Evolutionary conservation across 2,797 vertebrate species (phyloP).

Genomic region (Gouania willdenowi): DNA sequence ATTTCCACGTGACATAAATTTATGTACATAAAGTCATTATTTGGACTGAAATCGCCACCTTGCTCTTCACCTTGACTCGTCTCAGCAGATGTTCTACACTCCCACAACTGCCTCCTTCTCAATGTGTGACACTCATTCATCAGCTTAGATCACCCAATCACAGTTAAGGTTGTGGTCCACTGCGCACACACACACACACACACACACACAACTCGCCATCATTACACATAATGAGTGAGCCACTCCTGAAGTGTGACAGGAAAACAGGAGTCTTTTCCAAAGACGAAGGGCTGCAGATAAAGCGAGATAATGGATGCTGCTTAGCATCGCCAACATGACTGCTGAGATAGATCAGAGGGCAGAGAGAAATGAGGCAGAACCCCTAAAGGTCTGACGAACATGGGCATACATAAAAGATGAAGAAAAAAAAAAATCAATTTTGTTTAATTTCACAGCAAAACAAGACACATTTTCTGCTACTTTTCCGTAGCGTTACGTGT

Average conservation of each 20-base stretch:
- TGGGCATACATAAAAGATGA: slow-evolving; percentile 19
- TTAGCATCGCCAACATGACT: slow-evolving; percentile 49
- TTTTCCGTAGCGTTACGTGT: too few species aligned
- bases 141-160: slow-evolving; percentile 40
- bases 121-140: slow-evolving; percentile 45
- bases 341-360: slow-evolving; percentile 34
- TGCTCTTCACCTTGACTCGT: slow-evolving; percentile 31
- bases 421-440: slow-evolving; percentile 4
- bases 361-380: slow-evolving; percentile 25
- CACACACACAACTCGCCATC: slow-evolving; percentile 41
- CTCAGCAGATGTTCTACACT: slow-evolving; percentile 10
- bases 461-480: neutral
- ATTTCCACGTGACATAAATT: too few species aligned
- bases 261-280: slow-evolving; percentile 47
- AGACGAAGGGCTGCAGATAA: slow-evolving; percentile 49
- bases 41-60: slow-evolving; percentile 32
- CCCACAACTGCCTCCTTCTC: slow-evolving; percentile 22
- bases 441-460: neutral
- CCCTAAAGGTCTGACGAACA: slow-evolving; percentile 5
- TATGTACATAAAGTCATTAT: too few species aligned
- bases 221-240: slow-evolving; percentile 59
- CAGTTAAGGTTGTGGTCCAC: slow-evolving; percentile 36
- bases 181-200: too few species aligned
- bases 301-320: slow-evolving; percentile 53
- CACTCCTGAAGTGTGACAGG: slow-evolving; percentile 42